Evolutionary conservation across 2,113 vertebrate genomes (phyloP), one percentile per base, ranked within the genome.

Genomic region (Microtus richardsoni): DNA sequence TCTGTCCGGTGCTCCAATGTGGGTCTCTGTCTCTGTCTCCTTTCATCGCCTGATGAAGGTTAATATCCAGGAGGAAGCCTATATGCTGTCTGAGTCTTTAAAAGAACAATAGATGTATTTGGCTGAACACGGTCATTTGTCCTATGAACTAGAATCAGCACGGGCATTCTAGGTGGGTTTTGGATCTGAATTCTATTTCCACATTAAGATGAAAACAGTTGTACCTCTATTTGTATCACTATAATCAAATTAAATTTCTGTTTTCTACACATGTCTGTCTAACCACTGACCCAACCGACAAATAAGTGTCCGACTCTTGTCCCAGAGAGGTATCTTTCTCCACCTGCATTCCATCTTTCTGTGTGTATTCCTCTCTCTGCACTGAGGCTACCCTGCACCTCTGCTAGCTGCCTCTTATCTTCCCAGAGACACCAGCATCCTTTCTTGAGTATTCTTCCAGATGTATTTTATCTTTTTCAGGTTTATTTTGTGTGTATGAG

Each of bases 121-220:
- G 71, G 7, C 26, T 95, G 74, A 96, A 78, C 52, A 75, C 49
- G 87, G 28, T 73, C 79, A 74, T 89, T 95, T 95, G 5, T 88
- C 62, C 77, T 85, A 8, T 93, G 91, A 91, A 21, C 44, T 82
- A 28, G 19, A 78, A 90, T 84, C 71, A 94, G 33, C 17, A 5
- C 62, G 84, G 58, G 28, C 58, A 44, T 49, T 89, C 41, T 91
- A 84, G 80, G 82, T 30, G 70, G n/a, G 41, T 62, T 93, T 93
- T 7, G 0, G 64, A 91, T 86, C 33, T 80, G 75, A 88, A 70
- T 80, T 88, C 58, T 91, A 2, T 93, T 94, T 97, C 36, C 71
- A 95, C n/a, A 33, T 60, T 94, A 94, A 87, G 24, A 79, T 95
- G 68, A 86, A 94, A 94, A n/a, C 54, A 94, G 66, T 7, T 49